phyloP scores from a whole-genome alignment of 2,888 invertebrate genomes.

The Diarsia brunnea region DNA sequence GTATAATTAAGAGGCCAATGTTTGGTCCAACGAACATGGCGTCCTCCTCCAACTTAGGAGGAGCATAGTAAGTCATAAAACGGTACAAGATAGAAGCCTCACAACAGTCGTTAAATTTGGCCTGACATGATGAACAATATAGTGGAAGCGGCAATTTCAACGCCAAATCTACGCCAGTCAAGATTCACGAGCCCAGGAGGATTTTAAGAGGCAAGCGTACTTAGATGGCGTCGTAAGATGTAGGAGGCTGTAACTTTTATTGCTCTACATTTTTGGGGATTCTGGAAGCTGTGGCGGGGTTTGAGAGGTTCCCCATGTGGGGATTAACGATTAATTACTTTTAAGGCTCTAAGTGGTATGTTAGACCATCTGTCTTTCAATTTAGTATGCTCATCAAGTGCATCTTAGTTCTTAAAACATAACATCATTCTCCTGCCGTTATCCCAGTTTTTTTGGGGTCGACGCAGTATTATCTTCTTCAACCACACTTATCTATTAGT shows the following conservation, averaged over 20 bases:
- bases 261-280: conserved; percentile 69
- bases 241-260: conserved; percentile 71
- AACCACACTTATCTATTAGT: too few relatives aligned
- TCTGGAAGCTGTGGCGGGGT: conserved; percentile 30
- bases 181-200: conserved; percentile 63
- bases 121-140: conserved; percentile 62
- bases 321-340: conserved; percentile 45
- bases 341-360: background rate
- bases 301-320: conserved; percentile 11
- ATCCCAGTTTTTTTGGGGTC: background rate
- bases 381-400: background rate
- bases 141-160: conserved; percentile 61
- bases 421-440: background rate
- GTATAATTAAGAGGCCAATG: conserved; percentile 34
- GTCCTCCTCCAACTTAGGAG: background rate
- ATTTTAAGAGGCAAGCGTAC: conserved; percentile 69
- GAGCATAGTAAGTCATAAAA: conserved; percentile 40
- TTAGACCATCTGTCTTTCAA: background rate
- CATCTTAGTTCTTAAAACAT: background rate
- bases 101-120: conserved; percentile 59
- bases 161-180: conserved; percentile 55
- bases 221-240: conserved; percentile 72
- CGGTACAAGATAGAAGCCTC: conserved; percentile 43
- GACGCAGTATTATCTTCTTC: background rate
- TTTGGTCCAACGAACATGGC: conserved; percentile 29